These are phyloP conservation scores for Aphrophora alni DNA, from an alignment of 2,888 invertebrate species.

Conservation along the genomic window DNA sequence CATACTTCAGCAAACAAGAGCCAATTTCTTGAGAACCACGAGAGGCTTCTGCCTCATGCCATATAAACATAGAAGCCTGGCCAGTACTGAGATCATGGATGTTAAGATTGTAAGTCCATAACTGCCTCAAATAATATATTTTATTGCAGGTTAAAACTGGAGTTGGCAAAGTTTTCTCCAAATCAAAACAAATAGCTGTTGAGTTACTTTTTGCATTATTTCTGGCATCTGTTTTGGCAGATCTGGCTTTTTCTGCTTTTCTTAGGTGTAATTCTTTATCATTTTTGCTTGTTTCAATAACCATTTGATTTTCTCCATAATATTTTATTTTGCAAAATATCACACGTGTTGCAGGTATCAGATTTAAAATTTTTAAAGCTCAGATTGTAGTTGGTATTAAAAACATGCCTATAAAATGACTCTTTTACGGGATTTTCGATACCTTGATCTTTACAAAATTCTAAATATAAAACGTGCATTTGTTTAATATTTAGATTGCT, in stretches of 20 bases:
- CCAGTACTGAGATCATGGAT: slow-evolving; percentile 47
- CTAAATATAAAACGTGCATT: slow-evolving; percentile 9
- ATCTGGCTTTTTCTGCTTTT: slow-evolving; percentile 41
- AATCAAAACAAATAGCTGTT: slow-evolving; percentile 45
- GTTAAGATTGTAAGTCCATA: slow-evolving; percentile 50
- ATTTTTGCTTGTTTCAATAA: not conserved
- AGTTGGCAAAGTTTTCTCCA: slow-evolving; percentile 52
- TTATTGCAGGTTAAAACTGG: slow-evolving; percentile 52
- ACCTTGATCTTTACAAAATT: not conserved
- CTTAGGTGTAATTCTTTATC: slow-evolving; percentile 20
- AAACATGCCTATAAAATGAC: not conserved
- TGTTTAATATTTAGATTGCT: not conserved
- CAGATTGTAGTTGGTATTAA: not conserved
- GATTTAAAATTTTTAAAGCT: not conserved
- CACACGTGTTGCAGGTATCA: slow-evolving; percentile 26
- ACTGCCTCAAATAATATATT: slow-evolving; percentile 53
- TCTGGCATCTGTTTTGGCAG: not conserved
- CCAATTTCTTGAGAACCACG: slow-evolving; percentile 32
- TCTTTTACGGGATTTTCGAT: not conserved
- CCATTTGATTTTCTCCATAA: not conserved
- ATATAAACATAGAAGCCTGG: slow-evolving; percentile 48
- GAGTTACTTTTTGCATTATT: not conserved
- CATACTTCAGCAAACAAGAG: slow-evolving; percentile 26
- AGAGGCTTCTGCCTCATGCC: slow-evolving; percentile 47
- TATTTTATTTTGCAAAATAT: not conserved